These are phyloP conservation scores for Tupiocoris notatus DNA, from an alignment of 2,888 invertebrate species.

Conservation along the genomic window DNA sequence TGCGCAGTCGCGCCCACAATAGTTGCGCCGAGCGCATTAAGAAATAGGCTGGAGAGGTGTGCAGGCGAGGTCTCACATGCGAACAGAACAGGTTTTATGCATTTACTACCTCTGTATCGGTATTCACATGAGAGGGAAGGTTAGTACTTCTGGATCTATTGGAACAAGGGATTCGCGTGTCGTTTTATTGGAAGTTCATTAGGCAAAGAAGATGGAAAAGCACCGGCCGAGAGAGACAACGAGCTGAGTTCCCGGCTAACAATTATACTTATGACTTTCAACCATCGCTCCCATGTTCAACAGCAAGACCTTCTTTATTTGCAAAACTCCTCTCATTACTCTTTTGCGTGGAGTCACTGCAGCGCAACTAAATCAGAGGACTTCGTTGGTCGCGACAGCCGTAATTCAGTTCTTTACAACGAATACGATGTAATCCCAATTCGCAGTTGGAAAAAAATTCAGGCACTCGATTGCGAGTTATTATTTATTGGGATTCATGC, in stretches of 20 bases:
- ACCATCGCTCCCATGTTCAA: background rate
- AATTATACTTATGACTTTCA: slow-evolving; percentile 24
- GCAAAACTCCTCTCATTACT: background rate
- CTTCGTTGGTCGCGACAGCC: background rate
- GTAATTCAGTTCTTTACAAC: background rate
- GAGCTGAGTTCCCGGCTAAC: no score
- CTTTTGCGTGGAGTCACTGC: background rate
- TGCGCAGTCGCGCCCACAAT: slow-evolving; percentile 19
- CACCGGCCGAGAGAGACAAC: background rate
- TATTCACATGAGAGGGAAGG: slow-evolving; percentile 20
- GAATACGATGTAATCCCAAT: background rate
- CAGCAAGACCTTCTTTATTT: background rate
- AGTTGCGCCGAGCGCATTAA: slow-evolving; percentile 10
- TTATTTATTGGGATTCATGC: no score
- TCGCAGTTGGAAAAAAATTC: background rate
- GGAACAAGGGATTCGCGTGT: background rate
- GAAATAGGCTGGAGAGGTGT: slow-evolving; percentile 4
- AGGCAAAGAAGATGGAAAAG: slow-evolving; percentile 2
- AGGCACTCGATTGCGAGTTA: background rate
- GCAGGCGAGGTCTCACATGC: background rate
- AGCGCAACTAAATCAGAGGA: background rate
- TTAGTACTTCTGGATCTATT: background rate
- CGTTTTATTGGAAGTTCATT: slow-evolving; percentile 37
- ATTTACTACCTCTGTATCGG: slow-evolving; percentile 40
- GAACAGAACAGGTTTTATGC: slow-evolving; percentile 39